phyloP scores from a whole-genome alignment of 2,888 invertebrate species.

The Adelphocoris suturalis region DNA sequence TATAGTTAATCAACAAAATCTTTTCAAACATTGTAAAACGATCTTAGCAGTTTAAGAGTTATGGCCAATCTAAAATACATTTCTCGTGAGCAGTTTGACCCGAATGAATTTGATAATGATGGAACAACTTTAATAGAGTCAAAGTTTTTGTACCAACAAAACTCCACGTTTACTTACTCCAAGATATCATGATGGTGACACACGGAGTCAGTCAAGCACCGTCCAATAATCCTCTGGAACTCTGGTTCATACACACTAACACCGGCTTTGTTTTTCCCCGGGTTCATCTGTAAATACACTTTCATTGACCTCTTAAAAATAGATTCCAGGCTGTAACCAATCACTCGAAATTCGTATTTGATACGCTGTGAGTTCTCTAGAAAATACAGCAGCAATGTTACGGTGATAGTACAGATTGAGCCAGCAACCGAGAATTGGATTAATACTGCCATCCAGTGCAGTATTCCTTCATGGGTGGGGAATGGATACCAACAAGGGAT shows the following conservation, averaged over 20 bases:
- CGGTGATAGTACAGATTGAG: not conserved
- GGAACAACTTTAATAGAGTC: no score
- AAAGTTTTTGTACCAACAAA: no score
- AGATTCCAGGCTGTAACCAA: not conserved
- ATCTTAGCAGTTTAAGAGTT: no score
- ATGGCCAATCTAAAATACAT: no score
- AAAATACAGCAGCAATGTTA: not conserved
- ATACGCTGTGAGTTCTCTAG: not conserved
- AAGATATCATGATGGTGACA: not conserved
- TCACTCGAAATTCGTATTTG: not conserved
- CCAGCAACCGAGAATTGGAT: not conserved
- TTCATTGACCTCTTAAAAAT: not conserved
- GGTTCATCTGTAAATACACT: not conserved
- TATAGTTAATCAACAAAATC: no score
- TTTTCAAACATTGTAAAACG: no score
- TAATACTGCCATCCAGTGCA: not conserved
- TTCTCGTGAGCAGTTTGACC: no score
- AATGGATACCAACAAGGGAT: conserved; percentile 5
- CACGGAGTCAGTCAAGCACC: not conserved
- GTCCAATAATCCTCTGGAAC: not conserved
- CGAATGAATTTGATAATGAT: no score
- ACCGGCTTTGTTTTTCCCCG: not conserved
- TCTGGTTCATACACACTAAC: not conserved
- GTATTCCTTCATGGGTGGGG: not conserved
- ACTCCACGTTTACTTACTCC: not conserved